Evolutionary conservation across 2,113 vertebrate genomes (phyloP), one percentile per base, ranked within the genome.

Genomic region (Silurus asotus): DNA sequence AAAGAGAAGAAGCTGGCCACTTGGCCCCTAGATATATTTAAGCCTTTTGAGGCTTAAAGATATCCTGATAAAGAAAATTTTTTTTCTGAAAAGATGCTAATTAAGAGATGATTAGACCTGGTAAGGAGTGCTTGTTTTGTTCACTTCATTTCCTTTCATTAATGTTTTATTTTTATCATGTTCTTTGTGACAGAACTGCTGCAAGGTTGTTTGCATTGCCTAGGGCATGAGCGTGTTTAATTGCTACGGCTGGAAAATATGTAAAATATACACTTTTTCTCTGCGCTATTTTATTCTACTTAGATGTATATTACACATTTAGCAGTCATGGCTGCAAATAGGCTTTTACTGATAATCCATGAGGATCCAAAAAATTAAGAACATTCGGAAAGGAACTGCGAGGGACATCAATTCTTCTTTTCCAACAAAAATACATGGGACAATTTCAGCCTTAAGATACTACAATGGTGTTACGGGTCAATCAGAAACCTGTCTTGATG

Each of bases 11-110:
- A 56, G 64, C 11, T 20, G 25, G 13, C 49, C n/a, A 28, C 80
- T 79, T 85, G 61, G n/a, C 69, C 51, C n/a, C 51, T 72, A 72
- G 81, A 81, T 81, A 81, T 56, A 53, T 58, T 17, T 25, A 17
- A 9, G 84, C 4, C 76, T 70, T 80, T 80, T 9, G 8, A 65
- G 10, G n/a, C n/a, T n/a, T n/a, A n/a, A n/a, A n/a, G n/a, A n/a
- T n/a, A 80, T 49, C 37, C 59, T 80, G 28, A 58, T 37, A 78
- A 75, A 78, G 23, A 75, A 84, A 51, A 15, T n/a, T 49, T 61
- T 19, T n/a, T 49, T 84, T 84, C 37, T 56, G n/a, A 75, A 75
- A 61, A 72, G 53, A 72, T 37, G 48, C 72, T 51, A 8, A 72
- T 72, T 72, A 49, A 20, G 17, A 74, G 17, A 58, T 45, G 55